Base-by-base conservation (phyloP, 2,797 vertebrate genomes). In the Sternarchorhynchus goeldii region DNA sequence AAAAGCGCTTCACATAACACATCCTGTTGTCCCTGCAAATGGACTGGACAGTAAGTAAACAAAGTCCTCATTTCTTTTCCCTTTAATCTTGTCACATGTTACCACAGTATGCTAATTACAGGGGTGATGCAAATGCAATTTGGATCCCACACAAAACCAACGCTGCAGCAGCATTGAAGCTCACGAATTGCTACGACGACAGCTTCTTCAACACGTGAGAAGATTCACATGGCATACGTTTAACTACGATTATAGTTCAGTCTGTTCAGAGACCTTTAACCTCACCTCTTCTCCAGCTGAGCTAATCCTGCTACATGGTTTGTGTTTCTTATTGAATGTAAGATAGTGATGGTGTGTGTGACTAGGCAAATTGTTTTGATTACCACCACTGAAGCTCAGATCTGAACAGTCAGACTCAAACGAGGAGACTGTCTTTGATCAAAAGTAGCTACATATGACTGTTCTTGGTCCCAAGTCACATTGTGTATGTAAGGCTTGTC, bases 21-120 rank as follows among this genome's bases (percentile, higher is more conserved):
- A 53, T 68, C 34, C 75, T 79, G 57, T 59, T 71, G 84, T 78
- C 64, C 58, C 16, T 66, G 76, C 88, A 85, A 88, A 85, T 16
- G 79, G 85, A 87, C 87, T 25, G 72, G 77, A 78, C 65, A 80
- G 75, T 84, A 86, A 87, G 62, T 74, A 70, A 72, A 63, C 16
- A 39, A 74, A 85, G 88, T 85, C 82, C 77, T 76, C 39, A 5
- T 76, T 77, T n/a, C 25, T 80, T 62, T 76, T 79, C 73, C 31
- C 21, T 83, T 73, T 88, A 89, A 91, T 88, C 89, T 85, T 21
- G 66, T 87, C 85, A 87, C 86, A 83, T 82, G 83, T 87, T 83
- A 85, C 86, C 81, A 84, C 69, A 45, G 68, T 45, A 72, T 31
- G 50, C 79, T 73, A 86, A 84, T 81, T 81, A 84, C 74, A 79